Evolutionary conservation across 1,140 invertebrate species (phyloP), one percentile per base, ranked within the genome.

Genomic region (Panulirus ornatus): DNA sequence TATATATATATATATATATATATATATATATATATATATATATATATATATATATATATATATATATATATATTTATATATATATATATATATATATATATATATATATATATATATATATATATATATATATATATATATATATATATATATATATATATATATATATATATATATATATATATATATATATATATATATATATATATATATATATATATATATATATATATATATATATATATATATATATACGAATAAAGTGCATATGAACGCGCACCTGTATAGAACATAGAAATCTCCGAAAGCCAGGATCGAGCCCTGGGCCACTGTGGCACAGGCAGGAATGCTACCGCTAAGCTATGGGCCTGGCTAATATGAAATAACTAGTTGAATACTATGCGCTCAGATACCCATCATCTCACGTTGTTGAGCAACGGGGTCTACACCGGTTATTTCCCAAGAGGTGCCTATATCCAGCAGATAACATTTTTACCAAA

Each of bases 101-200:
- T 73, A 73, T 73, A 73, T 30, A 73, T 40, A 11, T 73, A 73
- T 6, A 73, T 73, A 73, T 40, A 73, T 73, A 73, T 40, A 73
- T 73, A 73, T 73, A 73, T 73, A 73, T 6, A 73, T 73, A 8
- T 73, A 73, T 40, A 73, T 73, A 6, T 73, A 8, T 73, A 8
- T 73, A 8, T 73, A 8, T 73, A 8, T 73, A 73, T 73, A 73
- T 73, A 73, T 73, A 73, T 73, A 73, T 6, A 22, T 8, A 30
- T 73, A 73, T 73, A 73, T 73, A 73, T 73, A 8, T 73, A 73
- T 73, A 40, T 8, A 73, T 73, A 40, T 73, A 73, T 73, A 73
- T 73, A 0, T 73, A 8, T 73, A 73, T 73, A 73, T 73, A 8
- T 73, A 73, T 73, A 40, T 8, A 73, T 73, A 8, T 73, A 22